Conservation (phyloP, 2,888 invertebrate species). For the Metopia argyrocephala region DNA sequence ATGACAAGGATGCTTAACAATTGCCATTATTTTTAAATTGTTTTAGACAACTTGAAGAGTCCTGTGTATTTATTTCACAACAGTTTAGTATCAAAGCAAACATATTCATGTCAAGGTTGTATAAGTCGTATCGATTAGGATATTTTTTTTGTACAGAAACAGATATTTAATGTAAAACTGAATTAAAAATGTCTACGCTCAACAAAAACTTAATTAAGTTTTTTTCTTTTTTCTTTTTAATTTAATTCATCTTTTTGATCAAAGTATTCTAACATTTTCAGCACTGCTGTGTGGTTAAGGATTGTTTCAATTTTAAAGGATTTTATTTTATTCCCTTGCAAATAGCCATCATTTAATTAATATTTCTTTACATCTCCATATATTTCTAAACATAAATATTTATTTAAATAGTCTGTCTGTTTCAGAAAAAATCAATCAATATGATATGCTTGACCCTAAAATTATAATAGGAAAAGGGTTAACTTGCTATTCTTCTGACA, state of each 20-base stretch:
- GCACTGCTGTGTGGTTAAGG: too few relatives aligned
- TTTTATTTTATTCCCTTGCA: too few relatives aligned
- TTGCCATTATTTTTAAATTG: background rate
- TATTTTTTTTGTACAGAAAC: background rate
- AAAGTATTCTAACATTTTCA: too few relatives aligned
- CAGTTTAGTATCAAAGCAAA: background rate
- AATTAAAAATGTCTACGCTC: too few relatives aligned
- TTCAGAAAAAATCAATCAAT: slow-evolving; percentile 33
- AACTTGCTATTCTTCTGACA: background rate
- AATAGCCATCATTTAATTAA: too few relatives aligned
- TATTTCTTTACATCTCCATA: too few relatives aligned
- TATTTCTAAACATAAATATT: background rate
- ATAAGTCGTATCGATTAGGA: too few relatives aligned
- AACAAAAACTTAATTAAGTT: too few relatives aligned
- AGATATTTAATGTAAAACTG: too few relatives aligned
- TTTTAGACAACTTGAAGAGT: background rate
- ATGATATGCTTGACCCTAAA: background rate
- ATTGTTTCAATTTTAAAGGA: too few relatives aligned
- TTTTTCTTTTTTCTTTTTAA: too few relatives aligned
- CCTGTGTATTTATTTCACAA: background rate
- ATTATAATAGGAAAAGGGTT: slow-evolving; percentile 1
- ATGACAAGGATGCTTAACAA: background rate
- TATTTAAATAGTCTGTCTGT: slow-evolving; percentile 10
- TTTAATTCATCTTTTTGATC: too few relatives aligned
- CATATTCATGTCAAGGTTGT: background rate